Conservation (phyloP, 2,888 invertebrate genomes). For the Neuroscelio doddi region DNA sequence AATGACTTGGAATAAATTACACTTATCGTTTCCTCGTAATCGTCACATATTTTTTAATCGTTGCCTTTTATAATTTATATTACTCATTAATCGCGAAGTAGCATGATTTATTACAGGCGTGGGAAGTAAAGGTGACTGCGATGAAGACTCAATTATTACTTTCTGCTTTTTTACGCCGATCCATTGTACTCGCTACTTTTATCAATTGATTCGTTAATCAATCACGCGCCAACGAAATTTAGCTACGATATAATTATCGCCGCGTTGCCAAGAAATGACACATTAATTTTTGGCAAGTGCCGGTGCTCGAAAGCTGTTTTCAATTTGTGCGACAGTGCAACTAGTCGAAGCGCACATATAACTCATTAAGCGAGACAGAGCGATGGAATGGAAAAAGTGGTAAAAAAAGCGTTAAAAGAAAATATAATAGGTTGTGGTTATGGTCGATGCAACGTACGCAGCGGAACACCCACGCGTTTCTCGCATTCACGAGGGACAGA, state of each 20-base stretch:
- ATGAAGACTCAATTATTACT: conserved; percentile 9
- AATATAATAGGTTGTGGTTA: conserved; percentile 52
- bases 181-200: too few relatives aligned
- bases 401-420: conserved; percentile 30
- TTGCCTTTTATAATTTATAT: conserved; percentile 40
- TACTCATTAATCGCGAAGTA: conserved; percentile 31
- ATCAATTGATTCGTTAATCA: neutral
- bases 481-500: conserved; percentile 47
- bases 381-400: conserved; percentile 10
- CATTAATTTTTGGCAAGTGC: neutral
- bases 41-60: conserved; percentile 40
- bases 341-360: neutral
- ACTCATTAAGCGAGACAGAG: conserved; percentile 1
- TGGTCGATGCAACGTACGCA: conserved; percentile 49
- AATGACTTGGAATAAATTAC: conserved; percentile 36
- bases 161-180: too few relatives aligned
- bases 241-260: too few relatives aligned
- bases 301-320: neutral
- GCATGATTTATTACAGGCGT: conserved; percentile 36
- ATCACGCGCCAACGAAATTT: neutral
- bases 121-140: conserved; percentile 14
- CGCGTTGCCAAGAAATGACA: too few relatives aligned
- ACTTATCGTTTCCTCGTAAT: conserved; percentile 47
- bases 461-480: conserved; percentile 58
- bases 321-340: neutral